Percentiles rank a stretch among this genome's conserved stretches.
Conservation (phyloP, 2,113 vertebrate genomes). For the Chitala chitala region DNA sequence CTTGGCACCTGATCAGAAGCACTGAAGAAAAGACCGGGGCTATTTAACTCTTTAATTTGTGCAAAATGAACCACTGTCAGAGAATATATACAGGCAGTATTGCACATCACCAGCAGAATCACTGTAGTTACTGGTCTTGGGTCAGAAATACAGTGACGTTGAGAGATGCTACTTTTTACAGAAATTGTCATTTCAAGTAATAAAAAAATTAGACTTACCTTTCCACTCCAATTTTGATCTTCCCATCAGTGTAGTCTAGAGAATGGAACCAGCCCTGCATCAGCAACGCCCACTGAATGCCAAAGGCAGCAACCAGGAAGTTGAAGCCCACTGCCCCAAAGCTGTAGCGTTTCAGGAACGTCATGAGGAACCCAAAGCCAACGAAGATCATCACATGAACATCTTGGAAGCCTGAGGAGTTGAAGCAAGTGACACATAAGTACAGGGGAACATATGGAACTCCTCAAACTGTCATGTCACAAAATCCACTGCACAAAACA, state of each 20-base stretch:
- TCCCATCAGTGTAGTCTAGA: conserved; percentile 56
- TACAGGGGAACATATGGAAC: neutral
- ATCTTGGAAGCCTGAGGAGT: conserved; percentile 83
- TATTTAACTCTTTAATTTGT: neutral
- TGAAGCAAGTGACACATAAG: neutral
- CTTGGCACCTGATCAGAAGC: neutral
- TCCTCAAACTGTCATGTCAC: neutral
- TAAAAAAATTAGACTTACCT: conserved; percentile 56
- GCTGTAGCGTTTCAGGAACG: conserved; percentile 87
- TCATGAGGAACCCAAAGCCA: conserved; percentile 97
- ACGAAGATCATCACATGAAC: conserved; percentile 98
- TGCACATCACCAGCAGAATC: too few species aligned
- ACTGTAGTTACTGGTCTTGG: too few species aligned
- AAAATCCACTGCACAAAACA: neutral
- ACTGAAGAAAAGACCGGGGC: neutral
- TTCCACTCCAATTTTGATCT: conserved; percentile 80
- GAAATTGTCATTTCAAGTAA: too few species aligned
- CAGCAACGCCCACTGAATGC: conserved; percentile 90
- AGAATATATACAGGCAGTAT: neutral
- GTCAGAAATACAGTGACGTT: too few species aligned
- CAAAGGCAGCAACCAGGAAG: conserved; percentile 89
- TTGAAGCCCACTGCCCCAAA: conserved; percentile 89
- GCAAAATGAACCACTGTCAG: neutral
- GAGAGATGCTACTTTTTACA: too few species aligned
- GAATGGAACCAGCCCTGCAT: conserved; percentile 93